Evolutionary conservation across 1,140 invertebrate species (phyloP).

Genomic region (Tetragonula clypearis): DNA sequence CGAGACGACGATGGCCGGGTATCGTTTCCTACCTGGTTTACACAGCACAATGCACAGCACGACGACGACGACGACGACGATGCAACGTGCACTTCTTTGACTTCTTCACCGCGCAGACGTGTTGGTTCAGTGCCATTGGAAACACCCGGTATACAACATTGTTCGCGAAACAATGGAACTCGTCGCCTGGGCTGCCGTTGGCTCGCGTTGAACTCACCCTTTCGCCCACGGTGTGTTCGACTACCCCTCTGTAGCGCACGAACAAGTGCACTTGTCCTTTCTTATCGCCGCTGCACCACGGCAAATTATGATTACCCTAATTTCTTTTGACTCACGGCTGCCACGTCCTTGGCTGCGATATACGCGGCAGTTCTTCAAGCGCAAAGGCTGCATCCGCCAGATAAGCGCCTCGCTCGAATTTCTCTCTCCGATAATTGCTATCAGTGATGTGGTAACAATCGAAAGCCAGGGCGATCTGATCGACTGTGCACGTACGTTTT

Average conservation of each 20-base stretch:
- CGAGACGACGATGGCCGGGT: conserved; percentile 2
- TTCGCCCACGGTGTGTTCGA: conserved; percentile 2
- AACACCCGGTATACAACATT: conserved; percentile 65
- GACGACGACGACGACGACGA: not conserved
- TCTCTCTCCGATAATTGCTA: not conserved
- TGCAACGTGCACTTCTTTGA: conserved; percentile 16
- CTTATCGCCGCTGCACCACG: conserved; percentile 63
- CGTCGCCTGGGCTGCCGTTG: not conserved
- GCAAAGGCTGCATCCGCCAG: not conserved
- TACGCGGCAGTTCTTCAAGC: not conserved
- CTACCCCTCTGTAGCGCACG: conserved; percentile 29
- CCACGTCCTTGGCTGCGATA: conserved; percentile 44
- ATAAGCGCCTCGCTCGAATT: conserved; percentile 1
- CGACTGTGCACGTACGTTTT: not conserved
- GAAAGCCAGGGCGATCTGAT: not conserved
- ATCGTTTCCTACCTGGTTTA: conserved; percentile 43
- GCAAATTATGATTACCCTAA: conserved; percentile 73
- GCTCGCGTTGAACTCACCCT: conserved; percentile 12
- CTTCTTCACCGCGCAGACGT: not conserved
- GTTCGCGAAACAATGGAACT: conserved; percentile 69
- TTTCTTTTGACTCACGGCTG: conserved; percentile 62
- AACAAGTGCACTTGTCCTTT: conserved; percentile 69
- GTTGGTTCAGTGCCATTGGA: conserved; percentile 33
- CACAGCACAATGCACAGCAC: conserved; percentile 22
- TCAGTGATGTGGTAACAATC: not conserved